Evolutionary conservation across 2,797 vertebrate genomes (phyloP), one percentile per base, ranked within the genome.

Genomic region (Notolabrus celidotus): DNA sequence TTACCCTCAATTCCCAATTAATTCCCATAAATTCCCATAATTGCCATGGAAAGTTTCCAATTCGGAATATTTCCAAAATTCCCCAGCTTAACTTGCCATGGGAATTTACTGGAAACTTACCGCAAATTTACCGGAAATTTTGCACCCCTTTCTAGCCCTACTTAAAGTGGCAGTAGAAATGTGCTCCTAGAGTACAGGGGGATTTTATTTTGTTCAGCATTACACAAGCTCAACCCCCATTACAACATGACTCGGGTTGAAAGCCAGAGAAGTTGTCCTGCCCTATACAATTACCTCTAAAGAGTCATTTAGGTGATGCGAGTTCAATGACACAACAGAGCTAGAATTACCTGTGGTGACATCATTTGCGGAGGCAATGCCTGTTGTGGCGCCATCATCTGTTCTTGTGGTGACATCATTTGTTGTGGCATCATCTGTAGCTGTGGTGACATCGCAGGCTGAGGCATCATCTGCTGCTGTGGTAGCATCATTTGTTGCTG

Each of bases 261-360:
- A 57, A 47, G 16, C 52, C 2, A 0, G 0, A 7, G 36, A 45
- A 42, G 20, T 27, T 45, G 19, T 10, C 14, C 27, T 25, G 49
- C 25, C 34, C 10, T 39, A 12, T 60, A 16, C 38, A 47, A 31
- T 17, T 31, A 17, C 12, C 9, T 1, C 25, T 42, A 7, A 27
- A 38, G 23, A 49, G 7, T 38, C n/a, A 36, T 36, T 34, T 36
- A 33, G 10, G 5, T 29, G 39, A 41, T 43, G 38, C 7, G 74
- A 46, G 67, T 47, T 56, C 52, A 68, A 20, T 64, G 17, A 67
- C 20, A 67, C 4, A 67, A 39, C 43, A 63, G 4, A 80, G 29
- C 19, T 61, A 31, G 4, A 67, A 64, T 85, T 80, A 90, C 87
- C 87, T 91, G 89, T 25, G 67, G 62, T 34, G 66, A 20, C 42